Base-by-base conservation (phyloP, 2,888 invertebrate genomes). In the Meloe dianella region DNA sequence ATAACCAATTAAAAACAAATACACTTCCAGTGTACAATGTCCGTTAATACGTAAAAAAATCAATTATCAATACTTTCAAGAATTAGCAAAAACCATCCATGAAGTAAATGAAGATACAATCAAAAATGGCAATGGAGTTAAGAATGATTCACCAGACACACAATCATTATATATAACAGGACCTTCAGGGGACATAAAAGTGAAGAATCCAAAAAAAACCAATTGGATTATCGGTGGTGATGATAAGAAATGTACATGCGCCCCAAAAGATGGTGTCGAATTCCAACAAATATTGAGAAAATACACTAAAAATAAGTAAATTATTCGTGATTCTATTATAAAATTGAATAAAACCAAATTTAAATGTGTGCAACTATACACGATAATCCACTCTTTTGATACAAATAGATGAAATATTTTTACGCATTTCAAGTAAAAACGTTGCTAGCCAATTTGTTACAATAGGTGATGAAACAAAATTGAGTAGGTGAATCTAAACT, bases 1-100 rank as follows among this genome's bases (percentile, higher is more conserved):
- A 17, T 14, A 32, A 32, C 4, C 12, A n/a, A 59, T 30, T 14
- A 29, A 32, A n/a, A 17, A 60, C 17, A 32, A 62, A 56, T 20
- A 27, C 27, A 20, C 38, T 22, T 32, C 70, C 9, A 68, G 69
- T 17, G 68, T 71, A 6, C 66, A 70, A 14, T 84, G 84, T 73
- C 84, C 84, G 0, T 64, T 84, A 56, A 74, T 75, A 0, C 79
- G 74, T 60, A 73, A 73, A 24, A 70, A 69, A 51, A 60, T 82
- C n/a, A 83, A 84, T 73, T 82, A 81, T 66, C 80, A 80, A 12
- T 81, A 83, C 32, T 73, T 83, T 9, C 82, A 83, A 71, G 83
- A 84, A 67, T 75, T 82, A 75, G 84, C 83, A 2, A 81, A 79
- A 67, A 77, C 73, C 12, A 79, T 84, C 17, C 82, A 82, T 0